phyloP scores from a whole-genome alignment of 64 coral and sea anemone species.

The Porites lutea region DNA sequence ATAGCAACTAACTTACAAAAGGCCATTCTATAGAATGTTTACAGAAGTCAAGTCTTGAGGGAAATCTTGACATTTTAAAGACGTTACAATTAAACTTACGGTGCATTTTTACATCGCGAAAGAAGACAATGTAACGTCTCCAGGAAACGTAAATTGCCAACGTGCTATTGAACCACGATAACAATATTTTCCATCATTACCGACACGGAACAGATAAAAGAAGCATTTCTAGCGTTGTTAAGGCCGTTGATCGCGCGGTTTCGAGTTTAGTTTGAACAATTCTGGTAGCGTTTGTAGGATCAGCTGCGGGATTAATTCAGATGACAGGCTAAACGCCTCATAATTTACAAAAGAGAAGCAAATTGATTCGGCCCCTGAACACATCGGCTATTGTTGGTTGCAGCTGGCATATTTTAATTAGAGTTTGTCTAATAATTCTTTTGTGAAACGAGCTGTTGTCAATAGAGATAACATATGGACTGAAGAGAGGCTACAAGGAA shows the following conservation, averaged over 20 bases:
- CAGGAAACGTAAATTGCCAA: neutral
- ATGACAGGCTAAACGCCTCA: conserved; percentile 52
- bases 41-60: conserved; percentile 42
- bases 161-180: neutral
- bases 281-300: conserved; percentile 20
- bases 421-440: conserved; percentile 63
- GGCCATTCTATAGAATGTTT: conserved; percentile 31
- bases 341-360: conserved; percentile 51
- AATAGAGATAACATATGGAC: conserved; percentile 62
- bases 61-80: conserved; percentile 55
- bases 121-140: conserved; percentile 31
- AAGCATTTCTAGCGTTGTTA: neutral
- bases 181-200: neutral
- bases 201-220: neutral
- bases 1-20: neutral
- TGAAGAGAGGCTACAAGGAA: conserved; percentile 48
- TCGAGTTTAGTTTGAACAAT: neutral
- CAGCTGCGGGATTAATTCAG: conserved; percentile 46
- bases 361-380: conserved; percentile 49
- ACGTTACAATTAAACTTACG: conserved; percentile 52
- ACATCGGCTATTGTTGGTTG: conserved; percentile 30
- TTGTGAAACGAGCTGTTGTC: conserved; percentile 59
- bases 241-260: neutral
- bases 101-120: conserved; percentile 33
- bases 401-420: conserved; percentile 67